A percentile compares a stretch with the other conserved stretches of the same genome.
These are phyloP conservation scores for Chaetorhynchus papuensis DNA, from an alignment of 2,113 vertebrate species.

Conservation along the genomic window DNA sequence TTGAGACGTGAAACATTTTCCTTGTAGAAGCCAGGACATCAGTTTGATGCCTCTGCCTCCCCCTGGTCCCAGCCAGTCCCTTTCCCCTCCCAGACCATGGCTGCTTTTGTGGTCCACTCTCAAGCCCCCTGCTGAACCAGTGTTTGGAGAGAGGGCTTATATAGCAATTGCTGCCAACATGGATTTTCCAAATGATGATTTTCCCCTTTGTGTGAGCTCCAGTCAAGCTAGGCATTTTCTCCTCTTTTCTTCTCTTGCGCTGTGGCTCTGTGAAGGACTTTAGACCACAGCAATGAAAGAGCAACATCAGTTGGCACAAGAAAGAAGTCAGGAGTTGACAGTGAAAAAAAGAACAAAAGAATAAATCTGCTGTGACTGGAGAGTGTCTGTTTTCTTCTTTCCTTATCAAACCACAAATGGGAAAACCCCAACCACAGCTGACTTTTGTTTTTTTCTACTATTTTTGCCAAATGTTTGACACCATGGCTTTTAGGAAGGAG, in stretches of 20 bases:
- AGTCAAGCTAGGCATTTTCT: background rate
- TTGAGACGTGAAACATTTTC: background rate
- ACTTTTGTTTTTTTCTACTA: background rate
- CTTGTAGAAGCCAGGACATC: background rate
- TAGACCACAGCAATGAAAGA: background rate
- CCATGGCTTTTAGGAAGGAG: background rate
- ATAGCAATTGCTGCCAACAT: background rate
- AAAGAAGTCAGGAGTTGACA: background rate
- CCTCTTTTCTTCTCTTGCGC: background rate
- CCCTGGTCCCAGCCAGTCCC: background rate
- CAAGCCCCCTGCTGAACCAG: background rate
- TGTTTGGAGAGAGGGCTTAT: background rate
- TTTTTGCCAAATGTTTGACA: background rate
- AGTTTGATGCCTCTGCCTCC: background rate
- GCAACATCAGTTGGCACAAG: background rate
- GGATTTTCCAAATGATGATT: background rate
- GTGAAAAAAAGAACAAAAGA: background rate
- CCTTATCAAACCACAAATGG: constrained; percentile 3
- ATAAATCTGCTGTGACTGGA: background rate
- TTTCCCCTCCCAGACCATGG: background rate
- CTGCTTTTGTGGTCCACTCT: background rate
- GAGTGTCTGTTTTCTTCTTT: background rate
- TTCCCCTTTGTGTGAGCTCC: background rate
- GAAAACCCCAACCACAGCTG: constrained; percentile 29
- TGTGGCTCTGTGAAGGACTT: background rate